phyloP scores from a whole-genome alignment of 2,888 invertebrate species.

The Eulithis prunata region DNA sequence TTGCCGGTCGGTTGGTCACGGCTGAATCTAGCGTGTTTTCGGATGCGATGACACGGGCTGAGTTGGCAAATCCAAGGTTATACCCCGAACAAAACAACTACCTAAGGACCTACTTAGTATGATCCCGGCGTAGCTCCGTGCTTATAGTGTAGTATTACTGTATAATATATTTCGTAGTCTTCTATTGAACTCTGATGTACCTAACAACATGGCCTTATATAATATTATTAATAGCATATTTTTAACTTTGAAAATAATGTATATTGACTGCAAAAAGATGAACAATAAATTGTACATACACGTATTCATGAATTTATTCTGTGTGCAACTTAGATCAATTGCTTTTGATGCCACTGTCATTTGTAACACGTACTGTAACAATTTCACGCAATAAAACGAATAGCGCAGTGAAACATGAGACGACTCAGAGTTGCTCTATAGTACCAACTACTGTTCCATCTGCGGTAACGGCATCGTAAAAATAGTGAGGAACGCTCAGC shows the following conservation, averaged over 20 bases:
- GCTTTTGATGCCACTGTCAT: too few relatives aligned
- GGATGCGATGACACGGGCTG: constrained; percentile 1
- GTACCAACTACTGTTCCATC: constrained; percentile 39
- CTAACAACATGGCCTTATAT: too few relatives aligned
- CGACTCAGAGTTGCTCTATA: background rate
- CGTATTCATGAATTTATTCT: too few relatives aligned
- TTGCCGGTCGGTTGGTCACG: background rate
- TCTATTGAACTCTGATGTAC: too few relatives aligned
- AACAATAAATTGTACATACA: too few relatives aligned
- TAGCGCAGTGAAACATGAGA: constrained; percentile 6
- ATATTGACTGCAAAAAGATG: too few relatives aligned
- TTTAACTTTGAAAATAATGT: too few relatives aligned
- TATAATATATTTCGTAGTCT: too few relatives aligned
- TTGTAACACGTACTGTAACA: background rate
- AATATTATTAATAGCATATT: too few relatives aligned
- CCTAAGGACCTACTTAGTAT: background rate
- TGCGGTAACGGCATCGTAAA: constrained; percentile 69
- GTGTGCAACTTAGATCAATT: too few relatives aligned
- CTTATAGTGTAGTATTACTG: background rate
- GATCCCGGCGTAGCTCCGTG: background rate
- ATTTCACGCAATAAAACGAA: constrained; percentile 5
- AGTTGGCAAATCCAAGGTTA: background rate
- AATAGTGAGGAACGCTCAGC: constrained; percentile 69
- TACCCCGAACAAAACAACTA: constrained; percentile 3
- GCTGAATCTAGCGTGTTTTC: background rate